Base-by-base conservation (phyloP, 1,140 invertebrate species). In the Brachionus manjavacas region DNA sequence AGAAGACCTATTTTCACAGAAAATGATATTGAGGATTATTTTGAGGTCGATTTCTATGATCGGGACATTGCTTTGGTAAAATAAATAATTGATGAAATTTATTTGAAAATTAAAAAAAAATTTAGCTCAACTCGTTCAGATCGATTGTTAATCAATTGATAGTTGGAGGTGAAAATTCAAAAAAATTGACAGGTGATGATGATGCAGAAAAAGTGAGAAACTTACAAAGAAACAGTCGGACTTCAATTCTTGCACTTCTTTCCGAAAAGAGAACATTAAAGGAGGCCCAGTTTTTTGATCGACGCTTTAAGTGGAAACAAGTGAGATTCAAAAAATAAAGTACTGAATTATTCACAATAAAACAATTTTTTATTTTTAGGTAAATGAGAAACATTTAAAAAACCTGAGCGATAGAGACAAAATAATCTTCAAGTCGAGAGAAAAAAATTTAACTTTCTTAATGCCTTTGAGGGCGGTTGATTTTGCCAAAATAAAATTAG, bases 41-140 rank as follows among this genome's bases (percentile, higher is more conserved):
- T 83, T 46, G 81, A 83, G 20, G 81, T 83, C 3, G 79, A 81
- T 14, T 81, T 81, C n/a, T 23, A n/a, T 2, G 79, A 81, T 2
- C 31, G 35, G 12, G 79, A 81, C 16, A 60, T 81, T 39, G 35
- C 28, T 25, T 23, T 64, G 39, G 79, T 81, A 60, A 66, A 16
- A 16, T 39, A 39, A 6, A 1, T 25, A 1, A 55, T 0, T 35
- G 0, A 7, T 35, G 4, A 46, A 46, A 2, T 46, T 46, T 46
- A 3, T 12, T 46, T 46, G 3, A 14, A 46, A 46, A 46, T 1
- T 46, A 2, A 46, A 12, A 46, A 46, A 46, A 46, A 16, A 31
- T 35, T 39, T 8, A 81, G 79, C 31, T 81, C 12, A 81, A 81
- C 11, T 60, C 79, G 9, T 41, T 81, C n/a, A 16, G 79, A 25